phyloP scores from a whole-genome alignment of 2,797 vertebrate genomes.

The Rhabdomys pumilio region DNA sequence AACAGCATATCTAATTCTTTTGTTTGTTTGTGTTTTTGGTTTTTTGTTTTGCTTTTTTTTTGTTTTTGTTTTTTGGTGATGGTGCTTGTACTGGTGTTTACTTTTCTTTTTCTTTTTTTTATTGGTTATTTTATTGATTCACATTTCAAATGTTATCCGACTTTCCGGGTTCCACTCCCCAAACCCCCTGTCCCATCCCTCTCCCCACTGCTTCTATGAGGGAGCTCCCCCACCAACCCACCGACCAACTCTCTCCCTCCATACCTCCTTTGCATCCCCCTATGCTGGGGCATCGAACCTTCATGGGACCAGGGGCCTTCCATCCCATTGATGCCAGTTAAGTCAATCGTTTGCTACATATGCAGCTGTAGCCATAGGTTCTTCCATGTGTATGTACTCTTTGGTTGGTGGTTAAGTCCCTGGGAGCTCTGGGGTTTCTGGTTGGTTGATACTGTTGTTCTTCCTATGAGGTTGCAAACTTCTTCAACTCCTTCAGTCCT shows the following conservation, averaged over 20 bases:
- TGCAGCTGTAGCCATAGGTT: no score
- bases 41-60: no score
- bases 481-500: neutral
- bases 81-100: no score
- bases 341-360: no score
- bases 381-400: no score
- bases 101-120: no score
- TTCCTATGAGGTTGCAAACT: neutral
- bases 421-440: neutral
- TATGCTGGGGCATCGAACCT: neutral
- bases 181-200: neutral
- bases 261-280: neutral
- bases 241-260: neutral
- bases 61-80: no score
- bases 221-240: neutral
- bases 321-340: neutral
- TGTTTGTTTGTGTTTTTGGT: no score
- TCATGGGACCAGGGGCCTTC: neutral
- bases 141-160: neutral
- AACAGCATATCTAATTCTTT: neutral
- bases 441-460: neutral
- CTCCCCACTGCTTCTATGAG: neutral
- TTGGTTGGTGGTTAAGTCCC: no score
- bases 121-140: no score
- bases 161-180: rapidly evolving